These are phyloP conservation scores for Drosophila glabriapex DNA, from an alignment of 2,888 invertebrate genomes.

Conservation along the genomic window DNA sequence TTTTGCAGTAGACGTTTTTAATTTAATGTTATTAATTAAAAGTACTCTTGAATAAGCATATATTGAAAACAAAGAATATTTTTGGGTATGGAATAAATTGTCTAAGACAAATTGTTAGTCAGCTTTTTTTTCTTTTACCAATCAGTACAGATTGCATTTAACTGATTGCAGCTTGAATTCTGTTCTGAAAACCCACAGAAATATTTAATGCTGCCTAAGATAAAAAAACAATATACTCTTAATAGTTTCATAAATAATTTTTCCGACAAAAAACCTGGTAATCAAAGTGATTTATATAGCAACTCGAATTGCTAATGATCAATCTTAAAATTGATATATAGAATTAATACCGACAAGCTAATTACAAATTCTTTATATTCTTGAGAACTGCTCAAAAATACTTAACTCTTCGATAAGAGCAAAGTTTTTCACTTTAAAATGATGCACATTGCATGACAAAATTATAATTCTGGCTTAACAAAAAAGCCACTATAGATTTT, in stretches of 20 bases:
- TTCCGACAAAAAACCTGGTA: too few species aligned
- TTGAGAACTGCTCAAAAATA: not conserved
- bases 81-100: not conserved
- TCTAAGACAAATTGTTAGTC: not conserved
- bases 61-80: not conserved
- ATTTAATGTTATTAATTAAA: not conserved
- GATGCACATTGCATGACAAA: not conserved
- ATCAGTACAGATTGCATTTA: not conserved
- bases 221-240: not conserved
- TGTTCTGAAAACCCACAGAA: not conserved
- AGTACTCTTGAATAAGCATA: not conserved
- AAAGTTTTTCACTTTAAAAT: not conserved
- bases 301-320: not conserved
- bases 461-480: not conserved
- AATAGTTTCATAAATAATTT: not conserved
- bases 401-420: not conserved
- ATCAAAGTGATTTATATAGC: not conserved
- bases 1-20: not conserved
- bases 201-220: not conserved
- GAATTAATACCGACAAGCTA: not conserved
- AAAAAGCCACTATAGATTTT: conserved; percentile 7
- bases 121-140: not conserved
- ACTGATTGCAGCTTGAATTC: not conserved
- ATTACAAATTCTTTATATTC: not conserved
- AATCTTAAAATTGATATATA: not conserved